phyloP scores from a whole-genome alignment of 2,113 vertebrate genomes.

The Budorcas taxicolor region DNA sequence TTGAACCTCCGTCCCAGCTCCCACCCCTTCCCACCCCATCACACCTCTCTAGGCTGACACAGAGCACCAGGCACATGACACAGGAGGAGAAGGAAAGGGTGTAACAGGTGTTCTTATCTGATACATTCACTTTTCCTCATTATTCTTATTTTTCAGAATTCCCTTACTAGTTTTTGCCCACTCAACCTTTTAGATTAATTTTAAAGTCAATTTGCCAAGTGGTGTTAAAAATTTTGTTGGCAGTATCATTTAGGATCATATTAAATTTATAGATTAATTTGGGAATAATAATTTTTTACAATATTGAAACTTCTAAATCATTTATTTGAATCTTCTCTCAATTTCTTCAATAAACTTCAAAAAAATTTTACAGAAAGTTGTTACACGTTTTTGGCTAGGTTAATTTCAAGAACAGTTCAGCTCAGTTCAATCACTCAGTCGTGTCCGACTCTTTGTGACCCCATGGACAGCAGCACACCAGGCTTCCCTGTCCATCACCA shows the following conservation, averaged over 20 bases:
- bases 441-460: fast-evolving
- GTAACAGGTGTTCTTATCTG: not conserved
- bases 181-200: not conserved
- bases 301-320: not conserved
- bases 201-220: not conserved
- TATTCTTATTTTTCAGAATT: not conserved
- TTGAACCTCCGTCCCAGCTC: not conserved
- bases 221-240: not conserved
- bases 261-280: not conserved
- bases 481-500: not conserved
- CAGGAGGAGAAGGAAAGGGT: not conserved
- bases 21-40: not conserved
- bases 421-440: not conserved
- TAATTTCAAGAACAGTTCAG: not conserved
- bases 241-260: not conserved
- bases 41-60: not conserved
- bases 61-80: not conserved
- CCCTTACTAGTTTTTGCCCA: not conserved
- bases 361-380: not conserved
- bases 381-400: not conserved
- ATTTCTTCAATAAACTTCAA: not conserved
- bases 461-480: not conserved
- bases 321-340: not conserved
- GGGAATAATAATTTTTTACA: not conserved
- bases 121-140: not conserved